phyloP scores from a whole-genome alignment of 2,113 vertebrate species.

The Lasiurus borealis region DNA sequence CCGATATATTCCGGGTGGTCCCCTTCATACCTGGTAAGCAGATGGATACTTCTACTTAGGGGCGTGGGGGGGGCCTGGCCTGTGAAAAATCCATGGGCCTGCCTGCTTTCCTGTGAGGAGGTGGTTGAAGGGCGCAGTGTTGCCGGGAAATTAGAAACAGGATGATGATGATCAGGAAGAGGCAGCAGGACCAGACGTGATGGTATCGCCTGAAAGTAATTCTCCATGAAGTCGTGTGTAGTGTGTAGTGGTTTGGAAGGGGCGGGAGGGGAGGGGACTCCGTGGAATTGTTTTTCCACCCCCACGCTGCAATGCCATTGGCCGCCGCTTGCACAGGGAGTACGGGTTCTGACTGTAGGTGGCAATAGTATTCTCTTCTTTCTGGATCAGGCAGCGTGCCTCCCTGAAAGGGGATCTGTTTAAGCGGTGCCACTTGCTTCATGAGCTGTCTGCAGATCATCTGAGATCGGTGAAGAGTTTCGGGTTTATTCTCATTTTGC shows the following conservation, averaged over 20 bases:
- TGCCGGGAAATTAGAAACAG: conserved; percentile 73
- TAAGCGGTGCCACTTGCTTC: conserved; percentile 66
- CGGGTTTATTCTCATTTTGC: neutral
- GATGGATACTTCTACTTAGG: conserved; percentile 70
- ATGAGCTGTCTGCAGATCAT: conserved; percentile 65
- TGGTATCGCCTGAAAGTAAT: conserved; percentile 64
- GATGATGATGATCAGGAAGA: conserved; percentile 68
- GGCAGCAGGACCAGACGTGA: conserved; percentile 67
- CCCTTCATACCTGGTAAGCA: conserved; percentile 97
- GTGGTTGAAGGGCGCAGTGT: conserved; percentile 58
- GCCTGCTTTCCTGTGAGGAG: conserved; percentile 49
- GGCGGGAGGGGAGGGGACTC: conserved; percentile 72
- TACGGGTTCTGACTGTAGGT: conserved; percentile 88
- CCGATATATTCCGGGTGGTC: conserved; percentile 97
- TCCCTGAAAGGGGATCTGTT: conserved; percentile 74
- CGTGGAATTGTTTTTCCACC: conserved; percentile 47
- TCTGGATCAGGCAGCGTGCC: conserved; percentile 67
- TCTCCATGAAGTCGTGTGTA: conserved; percentile 72
- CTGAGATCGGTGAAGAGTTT: conserved; percentile 69
- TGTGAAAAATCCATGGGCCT: conserved; percentile 54
- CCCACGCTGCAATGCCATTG: conserved; percentile 73
- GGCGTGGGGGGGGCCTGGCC: conserved; percentile 51
- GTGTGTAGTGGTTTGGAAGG: conserved; percentile 65
- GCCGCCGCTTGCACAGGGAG: conserved; percentile 73
- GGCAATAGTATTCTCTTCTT: conserved; percentile 87